phyloP scores from a whole-genome alignment of 2,888 invertebrate species.

The Coelogynopora nodosa region DNA sequence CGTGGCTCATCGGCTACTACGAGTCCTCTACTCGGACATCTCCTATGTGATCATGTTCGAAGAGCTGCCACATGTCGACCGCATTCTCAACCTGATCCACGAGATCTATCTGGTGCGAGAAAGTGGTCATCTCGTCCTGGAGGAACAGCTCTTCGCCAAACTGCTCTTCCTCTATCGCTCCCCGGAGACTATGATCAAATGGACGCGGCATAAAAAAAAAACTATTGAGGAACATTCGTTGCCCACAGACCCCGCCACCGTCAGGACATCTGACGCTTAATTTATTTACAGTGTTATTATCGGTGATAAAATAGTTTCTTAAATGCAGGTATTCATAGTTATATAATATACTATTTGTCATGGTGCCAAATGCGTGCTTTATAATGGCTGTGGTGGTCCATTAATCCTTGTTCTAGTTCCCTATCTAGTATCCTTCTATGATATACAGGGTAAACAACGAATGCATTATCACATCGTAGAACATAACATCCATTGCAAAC shows the following conservation, averaged over 20 bases:
- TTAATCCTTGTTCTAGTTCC: no score
- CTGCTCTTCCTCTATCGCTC: slow-evolving; percentile 87
- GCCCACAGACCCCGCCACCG: background rate
- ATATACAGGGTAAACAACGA: no score
- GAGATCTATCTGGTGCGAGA: slow-evolving; percentile 77
- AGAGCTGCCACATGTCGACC: slow-evolving; percentile 67
- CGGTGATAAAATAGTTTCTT: no score
- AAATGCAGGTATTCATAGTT: no score
- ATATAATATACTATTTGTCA: no score
- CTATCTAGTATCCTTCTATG: no score
- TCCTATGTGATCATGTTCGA: slow-evolving; percentile 51
- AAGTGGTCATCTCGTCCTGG: slow-evolving; percentile 81
- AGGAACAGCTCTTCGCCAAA: slow-evolving; percentile 96
- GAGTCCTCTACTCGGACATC: slow-evolving; percentile 33
- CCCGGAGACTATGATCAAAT: slow-evolving; percentile 44
- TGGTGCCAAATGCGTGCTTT: no score
- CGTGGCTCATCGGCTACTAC: slow-evolving; percentile 38
- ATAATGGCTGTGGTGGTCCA: no score
- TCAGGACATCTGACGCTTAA: no score
- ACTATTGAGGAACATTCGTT: background rate
- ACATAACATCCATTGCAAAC: no score
- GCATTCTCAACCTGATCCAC: slow-evolving; percentile 65
- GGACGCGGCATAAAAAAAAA: slow-evolving; percentile 40
- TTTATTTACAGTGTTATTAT: no score
- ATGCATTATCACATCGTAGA: no score